Percentiles rank a stretch among this genome's conserved stretches.
Evolutionary conservation across 53 echinoderm and acorn worm genomes (phyloP).

Genomic region (Zoroaster sp.): DNA sequence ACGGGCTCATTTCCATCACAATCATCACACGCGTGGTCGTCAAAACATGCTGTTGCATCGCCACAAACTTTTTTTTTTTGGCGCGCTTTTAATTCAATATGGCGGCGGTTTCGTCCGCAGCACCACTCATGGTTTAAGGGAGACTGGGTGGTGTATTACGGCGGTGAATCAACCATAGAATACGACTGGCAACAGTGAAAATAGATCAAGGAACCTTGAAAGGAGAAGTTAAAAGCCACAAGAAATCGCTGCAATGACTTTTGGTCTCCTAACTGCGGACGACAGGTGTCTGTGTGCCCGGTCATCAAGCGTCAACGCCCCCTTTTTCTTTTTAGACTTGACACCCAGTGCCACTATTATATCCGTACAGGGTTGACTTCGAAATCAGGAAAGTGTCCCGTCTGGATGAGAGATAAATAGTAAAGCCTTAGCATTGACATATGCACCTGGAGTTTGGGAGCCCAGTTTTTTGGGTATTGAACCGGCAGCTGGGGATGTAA

Average conservation of each 20-base stretch:
- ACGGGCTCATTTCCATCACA: slow-evolving; percentile 41
- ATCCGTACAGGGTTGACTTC: background rate
- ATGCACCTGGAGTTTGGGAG: slow-evolving; percentile 44
- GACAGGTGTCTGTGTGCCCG: slow-evolving; percentile 25
- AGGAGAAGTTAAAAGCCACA: background rate
- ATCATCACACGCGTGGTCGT: slow-evolving; percentile 51
- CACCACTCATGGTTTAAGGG: background rate
- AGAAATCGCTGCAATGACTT: slow-evolving; percentile 20
- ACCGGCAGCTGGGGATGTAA: slow-evolving; percentile 20
- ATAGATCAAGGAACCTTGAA: background rate
- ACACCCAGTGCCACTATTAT: background rate
- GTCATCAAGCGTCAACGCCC: slow-evolving; percentile 14
- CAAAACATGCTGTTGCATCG: slow-evolving; percentile 24
- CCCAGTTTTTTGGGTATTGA: background rate
- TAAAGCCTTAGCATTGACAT: slow-evolving; percentile 6
- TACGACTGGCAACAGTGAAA: background rate
- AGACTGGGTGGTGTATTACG: background rate
- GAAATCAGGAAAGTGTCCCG: background rate
- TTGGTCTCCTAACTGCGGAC: background rate
- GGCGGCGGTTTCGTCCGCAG: slow-evolving; percentile 24
- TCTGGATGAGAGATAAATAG: slow-evolving; percentile 17
- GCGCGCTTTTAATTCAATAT: slow-evolving; percentile 17
- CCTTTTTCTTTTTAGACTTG: slow-evolving; percentile 9
- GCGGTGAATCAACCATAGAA: background rate
- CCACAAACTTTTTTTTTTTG: slow-evolving; percentile 16